Percentiles rank a stretch among this genome's conserved stretches.
Evolutionary conservation across 2,888 invertebrate species (phyloP).

Genomic region (Phyllotreta striolata): DNA sequence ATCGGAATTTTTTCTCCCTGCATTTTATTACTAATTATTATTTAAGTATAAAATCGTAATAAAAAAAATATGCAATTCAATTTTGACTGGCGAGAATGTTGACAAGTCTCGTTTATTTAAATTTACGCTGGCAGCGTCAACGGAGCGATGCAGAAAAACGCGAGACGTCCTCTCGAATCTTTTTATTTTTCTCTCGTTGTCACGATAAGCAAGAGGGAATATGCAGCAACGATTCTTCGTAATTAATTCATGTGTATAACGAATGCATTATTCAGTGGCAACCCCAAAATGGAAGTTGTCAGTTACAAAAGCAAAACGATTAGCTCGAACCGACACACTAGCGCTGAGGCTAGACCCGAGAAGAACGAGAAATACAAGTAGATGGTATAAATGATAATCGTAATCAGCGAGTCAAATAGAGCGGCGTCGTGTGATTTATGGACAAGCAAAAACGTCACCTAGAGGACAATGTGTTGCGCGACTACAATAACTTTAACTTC

Average conservation of each 20-base stretch:
- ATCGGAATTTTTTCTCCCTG: too few relatives aligned
- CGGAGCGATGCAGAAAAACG: too few relatives aligned
- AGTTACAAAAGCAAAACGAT: constrained; percentile 36
- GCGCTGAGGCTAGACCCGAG: constrained; percentile 30
- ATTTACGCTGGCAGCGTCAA: too few relatives aligned
- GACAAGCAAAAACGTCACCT: constrained; percentile 53
- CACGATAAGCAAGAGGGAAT: constrained; percentile 5
- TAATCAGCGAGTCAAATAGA: constrained; percentile 58
- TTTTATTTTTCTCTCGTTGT: constrained; percentile 1
- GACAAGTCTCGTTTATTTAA: too few relatives aligned
- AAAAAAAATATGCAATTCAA: too few relatives aligned
- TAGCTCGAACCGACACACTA: constrained; percentile 30
- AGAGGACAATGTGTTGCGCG: constrained; percentile 53
- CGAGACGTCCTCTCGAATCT: too few relatives aligned
- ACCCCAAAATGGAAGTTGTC: constrained; percentile 35
- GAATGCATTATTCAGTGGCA: constrained; percentile 27
- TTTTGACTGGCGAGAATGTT: too few relatives aligned
- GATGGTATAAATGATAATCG: constrained; percentile 53
- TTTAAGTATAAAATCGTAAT: too few relatives aligned
- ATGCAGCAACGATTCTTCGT: constrained; percentile 27
- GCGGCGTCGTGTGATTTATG: constrained; percentile 56
- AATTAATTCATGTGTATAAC: constrained; percentile 29
- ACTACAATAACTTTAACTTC: constrained; percentile 56
- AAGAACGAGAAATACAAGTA: constrained; percentile 31
- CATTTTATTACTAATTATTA: too few relatives aligned